These are phyloP conservation scores for Stomorhina lunata DNA, from an alignment of 2,888 invertebrate species.

Conservation along the genomic window DNA sequence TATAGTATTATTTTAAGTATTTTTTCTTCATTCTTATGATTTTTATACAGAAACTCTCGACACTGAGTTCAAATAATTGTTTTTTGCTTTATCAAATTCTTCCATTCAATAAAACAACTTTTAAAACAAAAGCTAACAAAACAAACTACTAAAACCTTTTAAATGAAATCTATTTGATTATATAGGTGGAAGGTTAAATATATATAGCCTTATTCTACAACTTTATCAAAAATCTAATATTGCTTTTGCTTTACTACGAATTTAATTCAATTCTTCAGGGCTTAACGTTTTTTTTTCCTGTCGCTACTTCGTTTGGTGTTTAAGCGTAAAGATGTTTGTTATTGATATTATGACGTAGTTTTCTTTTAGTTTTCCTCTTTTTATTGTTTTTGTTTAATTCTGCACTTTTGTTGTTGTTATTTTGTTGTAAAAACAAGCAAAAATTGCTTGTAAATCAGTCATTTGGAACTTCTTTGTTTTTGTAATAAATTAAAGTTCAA, in stretches of 20 bases:
- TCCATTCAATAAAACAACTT: background rate
- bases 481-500: background rate
- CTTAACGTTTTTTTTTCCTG: background rate
- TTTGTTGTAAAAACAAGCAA: background rate
- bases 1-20: background rate
- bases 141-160: background rate
- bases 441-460: slow-evolving; percentile 9
- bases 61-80: slow-evolving; percentile 31
- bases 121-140: background rate
- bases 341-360: slow-evolving; percentile 16
- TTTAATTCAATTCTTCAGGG: background rate
- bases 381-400: background rate
- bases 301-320: too few relatives aligned
- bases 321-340: slow-evolving; percentile 37
- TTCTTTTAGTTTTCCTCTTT: background rate
- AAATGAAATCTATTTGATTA: background rate
- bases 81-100: background rate
- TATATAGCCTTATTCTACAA: background rate
- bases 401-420: background rate
- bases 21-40: background rate
- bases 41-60: slow-evolving; percentile 16
- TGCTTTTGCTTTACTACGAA: background rate
- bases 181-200: slow-evolving; percentile 47
- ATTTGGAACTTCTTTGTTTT: slow-evolving; percentile 16
- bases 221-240: background rate